These are phyloP conservation scores for Heliothis peltigera DNA, from an alignment of 2,888 invertebrate genomes.

Conservation along the genomic window DNA sequence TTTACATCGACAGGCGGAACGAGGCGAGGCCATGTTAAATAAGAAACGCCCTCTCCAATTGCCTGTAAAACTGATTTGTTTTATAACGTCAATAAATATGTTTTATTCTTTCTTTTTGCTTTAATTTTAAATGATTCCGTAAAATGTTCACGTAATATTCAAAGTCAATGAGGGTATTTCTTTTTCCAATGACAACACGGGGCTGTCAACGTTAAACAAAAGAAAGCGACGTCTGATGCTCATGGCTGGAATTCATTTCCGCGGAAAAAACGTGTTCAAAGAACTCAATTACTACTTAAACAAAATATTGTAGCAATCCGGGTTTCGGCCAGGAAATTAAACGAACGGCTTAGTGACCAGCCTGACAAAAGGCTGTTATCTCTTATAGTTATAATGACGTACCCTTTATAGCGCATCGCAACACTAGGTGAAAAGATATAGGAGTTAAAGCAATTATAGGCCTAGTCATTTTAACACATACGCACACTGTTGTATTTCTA, in stretches of 20 bases:
- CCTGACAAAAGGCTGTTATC: constrained; percentile 82
- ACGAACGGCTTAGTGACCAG: constrained; percentile 82
- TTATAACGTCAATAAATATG: constrained; percentile 32
- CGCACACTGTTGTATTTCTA: constrained; percentile 74
- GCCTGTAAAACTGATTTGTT: constrained; percentile 51
- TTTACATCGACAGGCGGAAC: constrained; percentile 29
- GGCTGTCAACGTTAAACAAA: constrained; percentile 67
- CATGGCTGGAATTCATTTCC: constrained; percentile 83
- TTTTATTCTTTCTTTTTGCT: constrained; percentile 37
- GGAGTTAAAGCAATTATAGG: constrained; percentile 79
- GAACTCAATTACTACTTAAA: constrained; percentile 88
- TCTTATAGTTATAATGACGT: constrained; percentile 82
- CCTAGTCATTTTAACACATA: constrained; percentile 78
- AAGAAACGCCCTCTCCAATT: constrained; percentile 46
- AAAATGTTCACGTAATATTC: constrained; percentile 51
- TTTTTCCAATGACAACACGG: constrained; percentile 47
- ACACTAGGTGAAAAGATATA: constrained; percentile 79
- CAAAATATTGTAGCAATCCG: constrained; percentile 85
- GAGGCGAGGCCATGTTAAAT: constrained; percentile 38
- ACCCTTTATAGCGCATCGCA: constrained; percentile 73
- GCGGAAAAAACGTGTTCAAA: constrained; percentile 83
- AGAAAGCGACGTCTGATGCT: constrained; percentile 67
- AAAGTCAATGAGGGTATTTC: constrained; percentile 59
- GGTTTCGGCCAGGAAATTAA: constrained; percentile 88
- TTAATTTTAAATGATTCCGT: constrained; percentile 44